phyloP scores from a whole-genome alignment of 2,113 vertebrate species.

The Petrocephalus zakoni region DNA sequence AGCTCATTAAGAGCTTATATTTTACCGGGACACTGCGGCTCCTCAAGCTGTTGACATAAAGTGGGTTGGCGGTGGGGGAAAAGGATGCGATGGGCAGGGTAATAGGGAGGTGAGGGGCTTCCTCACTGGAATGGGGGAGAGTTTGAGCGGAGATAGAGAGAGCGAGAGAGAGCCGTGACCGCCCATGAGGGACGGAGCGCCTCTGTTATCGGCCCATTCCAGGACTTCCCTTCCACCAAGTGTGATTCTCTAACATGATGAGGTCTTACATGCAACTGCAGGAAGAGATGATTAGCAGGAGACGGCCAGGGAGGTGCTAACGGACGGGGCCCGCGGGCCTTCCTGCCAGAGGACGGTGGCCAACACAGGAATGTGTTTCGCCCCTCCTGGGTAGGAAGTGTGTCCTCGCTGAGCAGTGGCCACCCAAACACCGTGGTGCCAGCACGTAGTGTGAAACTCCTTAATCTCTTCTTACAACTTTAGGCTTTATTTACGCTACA shows the following conservation, averaged over 20 bases:
- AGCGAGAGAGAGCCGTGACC: conserved; percentile 9
- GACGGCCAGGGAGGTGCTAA: not conserved
- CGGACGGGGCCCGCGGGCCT: not conserved
- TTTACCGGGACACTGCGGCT: not conserved
- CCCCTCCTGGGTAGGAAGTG: not conserved
- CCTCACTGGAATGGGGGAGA: not conserved
- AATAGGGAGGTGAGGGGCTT: not conserved
- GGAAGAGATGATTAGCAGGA: conserved; percentile 49
- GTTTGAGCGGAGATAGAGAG: not conserved
- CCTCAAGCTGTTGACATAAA: not conserved
- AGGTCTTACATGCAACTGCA: conserved; percentile 31
- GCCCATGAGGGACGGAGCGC: not conserved
- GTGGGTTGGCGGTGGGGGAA: not conserved
- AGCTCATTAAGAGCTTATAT: conserved; percentile 2
- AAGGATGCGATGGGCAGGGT: not conserved
- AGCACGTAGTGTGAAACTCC: not conserved
- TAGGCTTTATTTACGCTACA: not conserved
- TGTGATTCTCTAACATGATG: conserved; percentile 28
- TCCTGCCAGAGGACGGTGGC: not conserved
- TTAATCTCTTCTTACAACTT: not conserved
- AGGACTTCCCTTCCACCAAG: conserved; percentile 62
- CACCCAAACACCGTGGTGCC: not conserved
- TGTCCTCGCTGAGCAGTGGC: not conserved
- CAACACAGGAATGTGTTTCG: not conserved
- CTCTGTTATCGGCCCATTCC: conserved; percentile 60